Conservation (phyloP, 2,113 vertebrate species). For the Rhipidura dahli region DNA sequence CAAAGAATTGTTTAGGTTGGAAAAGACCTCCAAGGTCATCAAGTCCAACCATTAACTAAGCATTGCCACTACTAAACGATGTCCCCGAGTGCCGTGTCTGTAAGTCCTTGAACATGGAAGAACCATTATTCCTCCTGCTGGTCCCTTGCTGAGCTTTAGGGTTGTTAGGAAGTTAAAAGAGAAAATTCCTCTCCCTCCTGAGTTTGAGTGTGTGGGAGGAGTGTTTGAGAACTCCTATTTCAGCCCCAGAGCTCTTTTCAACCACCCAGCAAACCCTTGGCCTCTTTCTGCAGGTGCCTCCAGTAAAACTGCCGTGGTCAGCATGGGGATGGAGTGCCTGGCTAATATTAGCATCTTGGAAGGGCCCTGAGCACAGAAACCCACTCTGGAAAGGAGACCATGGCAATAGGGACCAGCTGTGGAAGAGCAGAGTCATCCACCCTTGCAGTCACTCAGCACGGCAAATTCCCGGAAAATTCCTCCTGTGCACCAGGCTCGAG, state of each 20-base stretch:
- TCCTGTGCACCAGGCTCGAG: background rate
- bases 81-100: fast-evolving
- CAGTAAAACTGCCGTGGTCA: background rate
- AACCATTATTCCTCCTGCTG: background rate
- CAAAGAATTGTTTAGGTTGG: background rate
- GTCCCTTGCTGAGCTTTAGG: background rate
- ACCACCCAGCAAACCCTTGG: background rate
- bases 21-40: background rate
- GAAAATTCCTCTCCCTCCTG: background rate
- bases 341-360: background rate
- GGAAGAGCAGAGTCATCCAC: background rate
- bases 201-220: background rate
- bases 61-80: background rate
- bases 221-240: background rate
- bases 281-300: background rate
- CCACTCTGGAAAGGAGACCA: background rate
- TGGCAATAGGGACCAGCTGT: background rate
- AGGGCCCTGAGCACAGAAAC: background rate
- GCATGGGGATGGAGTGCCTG: background rate
- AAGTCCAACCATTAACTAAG: background rate
- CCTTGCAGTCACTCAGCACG: background rate
- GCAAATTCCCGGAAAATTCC: background rate
- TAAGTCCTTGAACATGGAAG: background rate
- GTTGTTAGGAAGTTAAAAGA: background rate
- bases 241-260: background rate